These are phyloP conservation scores for Eupithecia tripunctaria DNA, from an alignment of 2,888 invertebrate genomes.

Conservation along the genomic window DNA sequence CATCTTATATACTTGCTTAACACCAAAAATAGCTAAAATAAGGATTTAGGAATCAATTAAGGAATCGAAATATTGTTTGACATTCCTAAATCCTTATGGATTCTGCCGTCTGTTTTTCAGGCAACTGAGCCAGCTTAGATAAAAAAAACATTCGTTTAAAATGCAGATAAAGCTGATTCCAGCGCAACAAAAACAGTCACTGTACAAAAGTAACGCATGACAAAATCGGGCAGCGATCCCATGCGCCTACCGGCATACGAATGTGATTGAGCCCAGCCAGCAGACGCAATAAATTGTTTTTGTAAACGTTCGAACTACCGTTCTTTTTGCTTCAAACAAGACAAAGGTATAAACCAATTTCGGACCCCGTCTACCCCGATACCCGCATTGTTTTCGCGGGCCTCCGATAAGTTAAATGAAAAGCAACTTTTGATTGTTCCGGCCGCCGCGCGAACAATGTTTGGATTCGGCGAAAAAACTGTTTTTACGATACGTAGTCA, in stretches of 20 bases:
- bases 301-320: conserved; percentile 32
- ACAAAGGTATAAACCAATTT: conserved; percentile 71
- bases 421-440: conserved; percentile 72
- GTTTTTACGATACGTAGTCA: conserved; percentile 46
- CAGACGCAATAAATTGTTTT: conserved; percentile 32
- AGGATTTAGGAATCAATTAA: no score
- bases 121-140: background rate
- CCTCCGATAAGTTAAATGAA: conserved; percentile 70
- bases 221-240: conserved; percentile 30
- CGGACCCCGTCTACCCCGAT: conserved; percentile 52
- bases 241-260: conserved; percentile 30
- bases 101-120: background rate
- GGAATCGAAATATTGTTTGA: no score
- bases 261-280: conserved; percentile 33
- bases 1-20: no score
- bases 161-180: conserved; percentile 22
- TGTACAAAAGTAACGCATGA: conserved; percentile 30
- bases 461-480: conserved; percentile 45
- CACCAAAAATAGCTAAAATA: no score
- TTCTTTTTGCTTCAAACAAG: conserved; percentile 52
- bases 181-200: conserved; percentile 21
- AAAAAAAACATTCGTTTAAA: background rate
- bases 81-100: no score
- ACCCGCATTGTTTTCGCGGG: conserved; percentile 62
- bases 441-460: conserved; percentile 53